phyloP scores from a whole-genome alignment of 2,888 invertebrate genomes.

The Andrena bicolor region DNA sequence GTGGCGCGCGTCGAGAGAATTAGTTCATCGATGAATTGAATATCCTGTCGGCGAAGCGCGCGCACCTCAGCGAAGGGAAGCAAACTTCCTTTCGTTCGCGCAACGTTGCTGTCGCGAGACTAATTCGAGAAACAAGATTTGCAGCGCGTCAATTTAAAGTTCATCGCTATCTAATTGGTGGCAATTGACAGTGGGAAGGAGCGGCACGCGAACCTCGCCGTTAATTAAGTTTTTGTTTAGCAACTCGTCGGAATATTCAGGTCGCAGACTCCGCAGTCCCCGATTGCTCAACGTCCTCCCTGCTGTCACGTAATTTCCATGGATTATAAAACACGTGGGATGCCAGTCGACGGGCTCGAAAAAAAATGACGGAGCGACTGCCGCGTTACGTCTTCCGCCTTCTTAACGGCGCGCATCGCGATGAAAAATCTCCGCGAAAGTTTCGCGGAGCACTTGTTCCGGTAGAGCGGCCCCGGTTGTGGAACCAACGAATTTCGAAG shows the following conservation, averaged over 20 bases:
- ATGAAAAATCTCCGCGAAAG: constrained; percentile 27
- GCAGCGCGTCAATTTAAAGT: not conserved
- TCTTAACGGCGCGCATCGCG: constrained; percentile 20
- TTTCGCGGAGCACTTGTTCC: constrained; percentile 55
- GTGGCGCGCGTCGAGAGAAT: not conserved
- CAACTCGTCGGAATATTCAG: not conserved
- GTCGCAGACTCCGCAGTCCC: not conserved
- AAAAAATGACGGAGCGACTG: not conserved
- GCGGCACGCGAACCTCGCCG: not conserved
- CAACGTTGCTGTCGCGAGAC: not conserved
- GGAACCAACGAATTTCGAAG: constrained; percentile 64
- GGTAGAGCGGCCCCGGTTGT: constrained; percentile 38
- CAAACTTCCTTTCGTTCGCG: constrained; percentile 25
- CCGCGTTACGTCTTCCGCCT: constrained; percentile 1
- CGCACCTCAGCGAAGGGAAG: constrained; percentile 23
- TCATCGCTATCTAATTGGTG: constrained; percentile 10
- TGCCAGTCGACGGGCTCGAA: not conserved
- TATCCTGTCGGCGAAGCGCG: constrained; percentile 22
- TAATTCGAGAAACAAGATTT: constrained; percentile 30
- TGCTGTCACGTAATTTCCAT: not conserved
- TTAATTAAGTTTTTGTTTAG: not conserved
- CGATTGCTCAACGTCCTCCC: not conserved
- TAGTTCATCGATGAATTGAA: constrained; percentile 26
- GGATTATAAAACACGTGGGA: not conserved
- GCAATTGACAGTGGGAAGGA: not conserved